Conservation (phyloP, 2,113 vertebrate species). For the Myiagra hebetior region DNA sequence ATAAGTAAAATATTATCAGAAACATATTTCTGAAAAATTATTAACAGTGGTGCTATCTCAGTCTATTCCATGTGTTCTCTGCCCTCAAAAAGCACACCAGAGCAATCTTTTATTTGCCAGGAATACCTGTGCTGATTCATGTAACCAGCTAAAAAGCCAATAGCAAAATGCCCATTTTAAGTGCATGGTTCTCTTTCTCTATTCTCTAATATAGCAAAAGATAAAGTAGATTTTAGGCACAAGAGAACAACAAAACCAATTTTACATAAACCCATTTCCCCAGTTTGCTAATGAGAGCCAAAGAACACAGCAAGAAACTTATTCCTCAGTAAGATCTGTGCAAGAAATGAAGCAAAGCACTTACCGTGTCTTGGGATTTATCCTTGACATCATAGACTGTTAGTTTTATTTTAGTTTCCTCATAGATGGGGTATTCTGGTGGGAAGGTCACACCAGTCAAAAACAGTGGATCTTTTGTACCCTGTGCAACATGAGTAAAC, state of each 20-base stretch:
- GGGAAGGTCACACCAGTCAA: conserved; percentile 93
- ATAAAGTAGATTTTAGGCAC: neutral
- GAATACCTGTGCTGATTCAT: neutral
- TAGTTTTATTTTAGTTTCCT: conserved; percentile 91
- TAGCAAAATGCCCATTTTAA: neutral
- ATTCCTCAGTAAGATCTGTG: neutral
- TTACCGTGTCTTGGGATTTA: conserved; percentile 88
- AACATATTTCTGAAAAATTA: neutral
- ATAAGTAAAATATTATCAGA: neutral
- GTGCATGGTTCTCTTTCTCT: neutral
- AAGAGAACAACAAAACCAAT: neutral
- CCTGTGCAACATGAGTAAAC: conserved; percentile 80
- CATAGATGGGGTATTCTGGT: conserved; percentile 86
- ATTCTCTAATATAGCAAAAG: neutral
- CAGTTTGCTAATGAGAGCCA: neutral
- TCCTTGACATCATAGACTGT: conserved; percentile 96
- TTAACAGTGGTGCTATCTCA: neutral
- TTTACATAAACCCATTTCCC: neutral
- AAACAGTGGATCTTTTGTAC: conserved; percentile 94
- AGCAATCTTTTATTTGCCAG: neutral
- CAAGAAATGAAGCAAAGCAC: conserved; percentile 56
- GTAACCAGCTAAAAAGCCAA: neutral
- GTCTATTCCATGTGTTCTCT: neutral
- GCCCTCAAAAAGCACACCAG: neutral
- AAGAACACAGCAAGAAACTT: neutral